These are phyloP conservation scores for Vesta saturnalis DNA, from an alignment of 2,888 invertebrate species.

Conservation along the genomic window DNA sequence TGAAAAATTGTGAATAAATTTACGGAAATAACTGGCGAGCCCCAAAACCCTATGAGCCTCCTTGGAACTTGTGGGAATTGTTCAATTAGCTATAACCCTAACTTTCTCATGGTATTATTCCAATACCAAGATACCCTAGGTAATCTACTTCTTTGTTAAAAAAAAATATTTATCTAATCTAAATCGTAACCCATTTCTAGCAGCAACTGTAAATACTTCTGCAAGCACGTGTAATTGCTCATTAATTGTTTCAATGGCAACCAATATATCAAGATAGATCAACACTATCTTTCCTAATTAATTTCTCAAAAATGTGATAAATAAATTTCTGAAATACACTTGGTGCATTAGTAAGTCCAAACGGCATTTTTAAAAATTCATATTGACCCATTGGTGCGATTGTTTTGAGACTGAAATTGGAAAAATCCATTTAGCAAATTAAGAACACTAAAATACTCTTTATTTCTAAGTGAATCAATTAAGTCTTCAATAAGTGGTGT, in stretches of 20 bases:
- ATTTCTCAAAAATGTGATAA: not conserved
- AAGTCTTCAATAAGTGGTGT: conserved; percentile 2
- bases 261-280: conserved; percentile 1
- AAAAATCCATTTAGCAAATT: conserved; percentile 3
- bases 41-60: not conserved
- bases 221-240: not conserved
- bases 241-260: conserved; percentile 5
- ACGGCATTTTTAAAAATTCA: conserved; percentile 3
- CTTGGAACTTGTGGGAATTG: not conserved
- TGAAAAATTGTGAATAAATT: conserved; percentile 1
- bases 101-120: not conserved
- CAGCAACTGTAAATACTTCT: not conserved
- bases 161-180: conserved; percentile 9
- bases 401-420: not conserved
- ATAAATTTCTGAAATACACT: not conserved
- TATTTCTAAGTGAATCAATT: not conserved
- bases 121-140: not conserved
- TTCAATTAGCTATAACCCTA: not conserved
- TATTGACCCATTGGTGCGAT: not conserved
- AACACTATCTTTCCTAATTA: not conserved
- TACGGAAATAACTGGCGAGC: conserved; percentile 2
- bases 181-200: not conserved
- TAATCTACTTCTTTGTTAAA: not conserved
- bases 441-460: conserved; percentile 5
- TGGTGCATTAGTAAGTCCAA: not conserved